phyloP scores from a whole-genome alignment of 2,113 vertebrate species.

The Polypterus senegalus region DNA sequence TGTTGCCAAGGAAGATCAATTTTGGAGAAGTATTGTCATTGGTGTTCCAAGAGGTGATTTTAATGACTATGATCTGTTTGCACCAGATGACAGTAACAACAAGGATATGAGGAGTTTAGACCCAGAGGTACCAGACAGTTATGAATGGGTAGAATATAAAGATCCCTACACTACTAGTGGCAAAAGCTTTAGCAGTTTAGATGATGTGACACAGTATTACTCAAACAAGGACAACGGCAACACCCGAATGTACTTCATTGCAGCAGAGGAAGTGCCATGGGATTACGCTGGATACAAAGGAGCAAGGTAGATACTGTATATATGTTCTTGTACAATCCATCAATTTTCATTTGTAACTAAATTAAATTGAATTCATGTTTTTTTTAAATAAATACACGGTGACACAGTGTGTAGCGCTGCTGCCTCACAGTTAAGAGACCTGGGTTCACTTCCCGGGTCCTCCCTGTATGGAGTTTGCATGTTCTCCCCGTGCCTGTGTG shows the following conservation, averaged over 20 bases:
- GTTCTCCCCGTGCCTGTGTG: too few relatives aligned
- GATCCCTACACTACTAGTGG: conserved; percentile 61
- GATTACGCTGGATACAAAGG: conserved; percentile 61
- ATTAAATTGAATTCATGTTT: too few relatives aligned
- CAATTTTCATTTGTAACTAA: too few relatives aligned
- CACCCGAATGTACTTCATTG: conserved; percentile 67
- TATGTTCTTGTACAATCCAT: neutral
- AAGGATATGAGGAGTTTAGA: conserved; percentile 12
- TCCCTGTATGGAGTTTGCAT: too few relatives aligned
- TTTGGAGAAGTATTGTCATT: conserved; percentile 41
- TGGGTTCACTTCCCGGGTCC: too few relatives aligned
- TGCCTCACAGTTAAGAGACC: too few relatives aligned
- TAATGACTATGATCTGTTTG: conserved; percentile 52
- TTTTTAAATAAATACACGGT: too few relatives aligned
- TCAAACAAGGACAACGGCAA: conserved; percentile 52
- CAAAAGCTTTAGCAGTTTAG: conserved; percentile 41
- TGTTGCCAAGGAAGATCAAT: conserved; percentile 29
- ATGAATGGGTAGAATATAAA: conserved; percentile 58
- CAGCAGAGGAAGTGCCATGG: conserved; percentile 79
- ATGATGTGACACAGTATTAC: conserved; percentile 53
- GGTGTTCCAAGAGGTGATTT: conserved; percentile 64
- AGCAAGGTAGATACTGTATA: conserved; percentile 33
- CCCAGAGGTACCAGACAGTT: conserved; percentile 35
- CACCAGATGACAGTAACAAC: conserved; percentile 25
- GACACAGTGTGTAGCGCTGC: too few relatives aligned